Percentiles rank a stretch among this genome's conserved stretches.
These are phyloP conservation scores for Orthonyx spaldingii DNA, from an alignment of 2,113 vertebrate species.

Conservation along the genomic window DNA sequence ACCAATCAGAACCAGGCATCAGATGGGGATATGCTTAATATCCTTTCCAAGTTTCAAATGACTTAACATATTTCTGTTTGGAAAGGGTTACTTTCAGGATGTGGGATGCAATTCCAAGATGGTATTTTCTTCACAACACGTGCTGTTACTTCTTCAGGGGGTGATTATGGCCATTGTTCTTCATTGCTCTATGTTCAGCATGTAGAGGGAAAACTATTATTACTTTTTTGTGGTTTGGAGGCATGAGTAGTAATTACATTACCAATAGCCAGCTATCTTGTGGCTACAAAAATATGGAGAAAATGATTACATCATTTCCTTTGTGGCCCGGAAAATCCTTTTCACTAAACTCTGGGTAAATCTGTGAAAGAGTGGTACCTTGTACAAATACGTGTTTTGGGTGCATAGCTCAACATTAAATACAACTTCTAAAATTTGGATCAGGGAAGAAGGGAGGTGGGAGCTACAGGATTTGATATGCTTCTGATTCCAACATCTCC, in stretches of 20 bases:
- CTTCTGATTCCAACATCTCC: not conserved
- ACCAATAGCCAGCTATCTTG: slow-evolving; percentile 27
- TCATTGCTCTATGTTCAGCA: not conserved
- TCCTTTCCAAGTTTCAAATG: not conserved
- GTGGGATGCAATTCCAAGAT: not conserved
- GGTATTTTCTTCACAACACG: not conserved
- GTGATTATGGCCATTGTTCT: not conserved
- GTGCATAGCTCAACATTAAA: not conserved
- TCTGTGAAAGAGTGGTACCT: not conserved
- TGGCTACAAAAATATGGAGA: slow-evolving; percentile 2
- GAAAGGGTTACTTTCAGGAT: not conserved
- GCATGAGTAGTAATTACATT: not conserved
- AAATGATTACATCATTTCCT: slow-evolving; percentile 33
- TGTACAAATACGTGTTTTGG: not conserved
- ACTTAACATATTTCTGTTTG: not conserved
- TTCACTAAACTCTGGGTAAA: not conserved
- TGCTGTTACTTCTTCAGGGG: not conserved
- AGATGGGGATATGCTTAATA: not conserved
- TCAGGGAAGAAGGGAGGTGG: not conserved
- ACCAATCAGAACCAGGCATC: not conserved
- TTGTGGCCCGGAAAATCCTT: slow-evolving; percentile 32
- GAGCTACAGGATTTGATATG: not conserved
- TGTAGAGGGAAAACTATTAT: not conserved
- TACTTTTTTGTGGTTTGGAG: slow-evolving; percentile 41
- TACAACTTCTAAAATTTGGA: not conserved